Conservation (phyloP, 2,888 invertebrate species). For the Dascillus cervinus region DNA sequence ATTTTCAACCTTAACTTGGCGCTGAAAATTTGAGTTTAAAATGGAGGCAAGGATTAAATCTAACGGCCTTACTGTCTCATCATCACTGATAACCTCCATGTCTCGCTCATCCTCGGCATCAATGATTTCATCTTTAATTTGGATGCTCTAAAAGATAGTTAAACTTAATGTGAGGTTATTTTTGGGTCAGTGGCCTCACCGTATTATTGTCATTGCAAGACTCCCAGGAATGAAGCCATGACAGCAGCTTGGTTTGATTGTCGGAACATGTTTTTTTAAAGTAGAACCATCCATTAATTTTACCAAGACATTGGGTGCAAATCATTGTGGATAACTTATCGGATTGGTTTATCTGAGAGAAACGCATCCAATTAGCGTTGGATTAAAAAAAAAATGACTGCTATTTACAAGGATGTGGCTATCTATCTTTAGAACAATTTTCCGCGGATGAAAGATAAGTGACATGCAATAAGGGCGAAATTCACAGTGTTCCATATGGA, state of each 20-base stretch:
- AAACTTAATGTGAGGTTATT: conserved; percentile 2
- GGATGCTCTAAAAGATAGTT: conserved; percentile 24
- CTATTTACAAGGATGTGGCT: too few relatives aligned
- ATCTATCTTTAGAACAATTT: too few relatives aligned
- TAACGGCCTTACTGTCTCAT: conserved; percentile 6
- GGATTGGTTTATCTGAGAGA: conserved; percentile 54
- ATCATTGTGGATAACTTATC: conserved; percentile 60
- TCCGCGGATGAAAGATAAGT: too few relatives aligned
- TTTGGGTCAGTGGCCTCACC: conserved; percentile 5
- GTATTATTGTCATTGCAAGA: too few relatives aligned
- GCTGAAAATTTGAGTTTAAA: neutral
- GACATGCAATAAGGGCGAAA: conserved; percentile 9
- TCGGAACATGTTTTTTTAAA: conserved; percentile 58
- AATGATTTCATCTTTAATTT: conserved; percentile 33
- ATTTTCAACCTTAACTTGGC: conserved; percentile 1
- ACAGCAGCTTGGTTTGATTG: conserved; percentile 57
- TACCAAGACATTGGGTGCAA: conserved; percentile 55
- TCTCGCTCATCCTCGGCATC: conserved; percentile 9
- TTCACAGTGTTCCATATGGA: conserved; percentile 7
- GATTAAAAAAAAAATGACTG: too few relatives aligned
- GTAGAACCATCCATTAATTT: conserved; percentile 58
- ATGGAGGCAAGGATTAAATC: too few relatives aligned
- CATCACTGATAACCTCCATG: conserved; percentile 1
- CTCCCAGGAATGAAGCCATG: conserved; percentile 43
- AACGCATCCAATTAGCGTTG: too few relatives aligned